Conservation (phyloP, 2,797 vertebrate species). For the Heteromormyrus szaboi region DNA sequence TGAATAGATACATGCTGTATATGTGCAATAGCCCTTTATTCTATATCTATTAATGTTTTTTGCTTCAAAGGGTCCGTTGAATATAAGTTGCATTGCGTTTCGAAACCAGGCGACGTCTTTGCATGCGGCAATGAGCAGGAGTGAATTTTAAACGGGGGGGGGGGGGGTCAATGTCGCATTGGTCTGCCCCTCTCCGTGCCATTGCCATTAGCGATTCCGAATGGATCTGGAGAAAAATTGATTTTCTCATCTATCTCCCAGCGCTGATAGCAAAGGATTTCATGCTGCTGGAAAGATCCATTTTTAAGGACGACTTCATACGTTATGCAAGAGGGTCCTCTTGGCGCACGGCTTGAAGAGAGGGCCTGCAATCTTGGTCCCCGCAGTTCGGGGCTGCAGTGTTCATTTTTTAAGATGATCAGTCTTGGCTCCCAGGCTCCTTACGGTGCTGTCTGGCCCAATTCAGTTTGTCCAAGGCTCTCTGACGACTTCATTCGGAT, state of each 20-base stretch:
- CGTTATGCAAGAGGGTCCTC: background rate
- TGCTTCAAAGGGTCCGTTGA: background rate
- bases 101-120: background rate
- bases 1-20: background rate
- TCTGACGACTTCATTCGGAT: background rate
- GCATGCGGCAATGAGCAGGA: background rate
- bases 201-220: background rate
- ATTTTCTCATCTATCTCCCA: conserved; percentile 12
- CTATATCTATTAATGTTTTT: background rate
- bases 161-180: background rate
- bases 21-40: background rate
- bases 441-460: background rate
- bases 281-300: background rate
- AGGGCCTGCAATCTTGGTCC: background rate
- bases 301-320: conserved; percentile 2
- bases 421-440: background rate
- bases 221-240: conserved; percentile 9
- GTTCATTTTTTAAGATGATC: background rate
- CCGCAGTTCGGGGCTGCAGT: too few species aligned
- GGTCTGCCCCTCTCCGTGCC: background rate
- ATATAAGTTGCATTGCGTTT: background rate
- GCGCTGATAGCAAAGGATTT: conserved; percentile 8
- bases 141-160: background rate
- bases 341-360: background rate
- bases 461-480: background rate